These are phyloP conservation scores for Siderastrea siderea DNA, from an alignment of 92 coral and sea anemone genomes.

Conservation along the genomic window DNA sequence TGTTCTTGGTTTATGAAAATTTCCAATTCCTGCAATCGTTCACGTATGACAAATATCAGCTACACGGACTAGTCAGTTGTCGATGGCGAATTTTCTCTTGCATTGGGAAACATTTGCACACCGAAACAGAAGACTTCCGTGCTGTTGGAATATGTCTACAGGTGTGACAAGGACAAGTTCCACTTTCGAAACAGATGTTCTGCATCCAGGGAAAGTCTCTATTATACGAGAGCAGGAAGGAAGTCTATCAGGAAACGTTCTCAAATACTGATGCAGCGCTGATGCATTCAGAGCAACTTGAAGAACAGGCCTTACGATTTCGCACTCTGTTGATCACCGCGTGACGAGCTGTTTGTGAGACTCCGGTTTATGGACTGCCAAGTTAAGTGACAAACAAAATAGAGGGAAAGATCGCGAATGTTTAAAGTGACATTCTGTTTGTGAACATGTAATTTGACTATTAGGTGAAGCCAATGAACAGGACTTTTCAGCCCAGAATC, in stretches of 20 bases:
- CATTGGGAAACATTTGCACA: neutral
- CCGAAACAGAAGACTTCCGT: neutral
- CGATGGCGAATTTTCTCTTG: neutral
- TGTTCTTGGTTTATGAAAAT: too few relatives aligned
- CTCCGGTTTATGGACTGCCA: conserved; percentile 8
- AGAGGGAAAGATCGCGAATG: neutral
- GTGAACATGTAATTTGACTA: neutral
- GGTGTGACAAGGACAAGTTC: neutral
- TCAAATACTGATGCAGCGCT: too few relatives aligned
- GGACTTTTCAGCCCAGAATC: neutral
- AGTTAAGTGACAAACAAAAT: conserved; percentile 19
- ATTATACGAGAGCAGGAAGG: neutral
- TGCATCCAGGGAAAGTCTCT: conserved; percentile 2
- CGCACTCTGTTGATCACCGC: neutral
- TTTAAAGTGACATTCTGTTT: neutral
- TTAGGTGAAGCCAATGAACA: neutral
- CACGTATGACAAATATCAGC: too few relatives aligned
- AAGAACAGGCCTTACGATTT: too few relatives aligned
- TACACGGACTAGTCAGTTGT: too few relatives aligned
- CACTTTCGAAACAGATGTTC: conserved; percentile 6
- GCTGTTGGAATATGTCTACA: neutral
- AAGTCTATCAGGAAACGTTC: neutral
- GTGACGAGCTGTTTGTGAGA: neutral
- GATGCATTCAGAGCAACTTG: too few relatives aligned
- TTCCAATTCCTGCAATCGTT: too few relatives aligned